Evolutionary conservation across 2,888 invertebrate species (phyloP), one percentile per base, ranked within the genome.

Genomic region (Lycia hirtaria): DNA sequence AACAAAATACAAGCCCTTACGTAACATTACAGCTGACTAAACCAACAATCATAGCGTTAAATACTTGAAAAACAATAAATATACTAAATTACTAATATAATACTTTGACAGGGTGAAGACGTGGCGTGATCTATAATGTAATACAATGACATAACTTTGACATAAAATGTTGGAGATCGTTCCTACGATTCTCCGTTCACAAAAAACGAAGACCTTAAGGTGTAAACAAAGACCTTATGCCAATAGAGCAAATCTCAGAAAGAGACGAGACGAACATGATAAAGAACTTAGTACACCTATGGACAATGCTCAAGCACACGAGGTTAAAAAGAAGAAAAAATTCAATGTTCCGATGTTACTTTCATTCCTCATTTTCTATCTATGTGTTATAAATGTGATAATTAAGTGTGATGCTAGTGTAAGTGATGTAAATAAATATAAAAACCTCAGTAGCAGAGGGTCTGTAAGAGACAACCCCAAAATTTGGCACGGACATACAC

Each of bases 321-420:
- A 82, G 87, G 64, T 89, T 91, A 90, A 91, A 83, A 76, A 52
- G 43, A 40, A 50, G 10, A 67, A 62, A 59, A 65, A 32, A 53
- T 58, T 69, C 43, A 72, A 68, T 60, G 60, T 79, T 64, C 73
- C 87, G 66, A 62, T 71, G 50, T 67, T 86, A 71, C 67, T 84
- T 62, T 78, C 82, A 81, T 80, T 89, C 77, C 78, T 90, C 56
- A 64, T 88, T 68, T 82, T 86, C 62, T 87, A 87, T 77, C 15
- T 87, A 63, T 89, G 84, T 85, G 73, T 88, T 79, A 70, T 86
- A 72, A 89, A 91, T 88, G 88, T 91, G 86, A 88, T 91, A 89
- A 81, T 82, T 79, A 77, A 72, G 82, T 91, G 91, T 88, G 88
- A 90, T 88, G 88, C 79, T 85, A 90, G 84, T 83, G 77, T 85